Conservation (phyloP, 2,113 vertebrate genomes). For the Redunca redunca region DNA sequence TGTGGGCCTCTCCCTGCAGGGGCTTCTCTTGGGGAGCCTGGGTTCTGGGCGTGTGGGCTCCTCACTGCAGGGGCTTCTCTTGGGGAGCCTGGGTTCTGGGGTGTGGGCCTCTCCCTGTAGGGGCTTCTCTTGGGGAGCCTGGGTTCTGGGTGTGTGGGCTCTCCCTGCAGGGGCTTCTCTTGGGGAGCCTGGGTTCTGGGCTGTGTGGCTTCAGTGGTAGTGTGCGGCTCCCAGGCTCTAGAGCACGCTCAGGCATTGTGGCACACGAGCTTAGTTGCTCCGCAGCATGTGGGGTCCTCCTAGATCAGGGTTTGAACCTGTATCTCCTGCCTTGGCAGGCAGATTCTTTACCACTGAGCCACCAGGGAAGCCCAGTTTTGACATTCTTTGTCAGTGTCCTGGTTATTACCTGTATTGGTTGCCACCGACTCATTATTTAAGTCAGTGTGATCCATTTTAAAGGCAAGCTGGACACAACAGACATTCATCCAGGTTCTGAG, state of each 20-base stretch:
- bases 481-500: neutral
- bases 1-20: too few species aligned
- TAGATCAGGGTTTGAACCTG: neutral
- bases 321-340: neutral
- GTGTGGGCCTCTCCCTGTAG: too few species aligned
- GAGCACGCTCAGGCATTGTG: neutral
- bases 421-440: neutral
- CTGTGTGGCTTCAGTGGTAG: neutral
- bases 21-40: neutral
- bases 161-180: too few species aligned
- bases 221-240: neutral
- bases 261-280: neutral
- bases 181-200: neutral
- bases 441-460: neutral
- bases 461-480: neutral
- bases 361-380: neutral
- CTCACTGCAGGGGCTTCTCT: neutral
- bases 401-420: neutral
- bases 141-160: neutral
- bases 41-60: neutral
- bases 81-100: accelerated
- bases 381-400: neutral
- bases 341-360: neutral
- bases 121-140: neutral
- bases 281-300: neutral